A percentile compares a stretch with the other conserved stretches of the same genome.
These are phyloP conservation scores for Tapirus terrestris DNA, from an alignment of 2,113 vertebrate species.

Conservation along the genomic window DNA sequence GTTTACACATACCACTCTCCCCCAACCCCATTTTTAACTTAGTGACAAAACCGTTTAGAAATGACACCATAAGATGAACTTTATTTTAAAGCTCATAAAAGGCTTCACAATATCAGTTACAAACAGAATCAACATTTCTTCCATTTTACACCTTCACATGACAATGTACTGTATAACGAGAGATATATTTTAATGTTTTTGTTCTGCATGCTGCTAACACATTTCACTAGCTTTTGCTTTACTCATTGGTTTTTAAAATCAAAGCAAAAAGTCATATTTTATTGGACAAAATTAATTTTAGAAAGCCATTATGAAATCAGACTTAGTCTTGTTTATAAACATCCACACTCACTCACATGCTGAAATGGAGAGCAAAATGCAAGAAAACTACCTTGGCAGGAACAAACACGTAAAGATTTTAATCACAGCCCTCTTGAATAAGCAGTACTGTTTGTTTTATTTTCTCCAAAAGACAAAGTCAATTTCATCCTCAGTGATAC, in stretches of 20 bases:
- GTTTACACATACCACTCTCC: background rate
- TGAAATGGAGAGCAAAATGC: constrained; percentile 80
- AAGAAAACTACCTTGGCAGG: constrained; percentile 89
- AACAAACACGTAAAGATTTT: constrained; percentile 83
- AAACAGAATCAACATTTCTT: constrained; percentile 83
- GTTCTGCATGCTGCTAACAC: constrained; percentile 87
- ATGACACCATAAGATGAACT: constrained; percentile 85
- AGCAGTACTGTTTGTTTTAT: constrained; percentile 80
- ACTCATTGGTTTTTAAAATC: constrained; percentile 74
- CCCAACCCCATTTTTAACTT: background rate
- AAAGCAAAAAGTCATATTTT: constrained; percentile 78
- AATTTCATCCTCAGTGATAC: constrained; percentile 84
- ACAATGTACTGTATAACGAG: constrained; percentile 82
- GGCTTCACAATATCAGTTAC: constrained; percentile 84
- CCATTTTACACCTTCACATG: constrained; percentile 79
- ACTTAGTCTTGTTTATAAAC: constrained; percentile 71
- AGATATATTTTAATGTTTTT: constrained; percentile 80
- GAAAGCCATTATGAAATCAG: constrained; percentile 77
- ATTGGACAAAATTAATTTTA: constrained; percentile 73
- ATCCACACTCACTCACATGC: constrained; percentile 81
- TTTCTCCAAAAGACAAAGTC: constrained; percentile 75
- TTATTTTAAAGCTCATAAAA: constrained; percentile 90
- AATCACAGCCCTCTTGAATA: constrained; percentile 79
- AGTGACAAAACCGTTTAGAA: constrained; percentile 60
- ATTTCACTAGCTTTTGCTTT: constrained; percentile 81